phyloP scores from a whole-genome alignment of 2,888 invertebrate species.

The Drosophila aldrichi region DNA sequence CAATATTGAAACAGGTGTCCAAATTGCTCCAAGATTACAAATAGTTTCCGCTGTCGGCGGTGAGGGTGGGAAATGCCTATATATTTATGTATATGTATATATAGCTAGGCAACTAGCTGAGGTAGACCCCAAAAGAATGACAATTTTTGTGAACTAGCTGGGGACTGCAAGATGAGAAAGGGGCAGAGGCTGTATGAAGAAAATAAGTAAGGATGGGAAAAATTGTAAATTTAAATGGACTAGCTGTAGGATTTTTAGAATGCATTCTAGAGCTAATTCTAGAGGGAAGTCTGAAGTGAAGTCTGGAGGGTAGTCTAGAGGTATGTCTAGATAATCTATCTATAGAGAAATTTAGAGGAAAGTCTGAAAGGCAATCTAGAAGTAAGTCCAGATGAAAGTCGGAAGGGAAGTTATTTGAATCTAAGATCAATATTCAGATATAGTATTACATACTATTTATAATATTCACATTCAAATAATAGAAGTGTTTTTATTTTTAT shows the following conservation, averaged over 20 bases:
- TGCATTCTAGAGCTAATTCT: not conserved
- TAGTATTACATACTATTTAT: no score
- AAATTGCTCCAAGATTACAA: conserved; percentile 60
- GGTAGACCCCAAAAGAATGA: conserved; percentile 11
- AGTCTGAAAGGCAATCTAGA: not conserved
- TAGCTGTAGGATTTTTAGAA: not conserved
- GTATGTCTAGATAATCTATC: not conserved
- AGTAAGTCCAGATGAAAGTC: not conserved
- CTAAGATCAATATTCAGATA: not conserved
- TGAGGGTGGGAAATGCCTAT: not conserved
- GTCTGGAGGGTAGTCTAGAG: not conserved
- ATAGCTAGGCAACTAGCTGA: not conserved
- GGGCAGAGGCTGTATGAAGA: fast-evolving
- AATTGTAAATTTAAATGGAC: not conserved
- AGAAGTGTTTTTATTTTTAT: no score
- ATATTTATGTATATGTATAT: not conserved
- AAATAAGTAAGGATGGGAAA: not conserved
- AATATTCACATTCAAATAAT: no score
- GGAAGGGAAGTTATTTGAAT: not conserved
- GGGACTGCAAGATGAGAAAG: not conserved
- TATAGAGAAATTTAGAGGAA: no score
- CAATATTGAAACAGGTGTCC: conserved; percentile 80
- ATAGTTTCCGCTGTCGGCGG: conserved; percentile 49
- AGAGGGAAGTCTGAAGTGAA: not conserved
- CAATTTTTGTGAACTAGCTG: not conserved